phyloP scores from a whole-genome alignment of 92 coral and sea anemone genomes.

The Epizoanthus stellaris region DNA sequence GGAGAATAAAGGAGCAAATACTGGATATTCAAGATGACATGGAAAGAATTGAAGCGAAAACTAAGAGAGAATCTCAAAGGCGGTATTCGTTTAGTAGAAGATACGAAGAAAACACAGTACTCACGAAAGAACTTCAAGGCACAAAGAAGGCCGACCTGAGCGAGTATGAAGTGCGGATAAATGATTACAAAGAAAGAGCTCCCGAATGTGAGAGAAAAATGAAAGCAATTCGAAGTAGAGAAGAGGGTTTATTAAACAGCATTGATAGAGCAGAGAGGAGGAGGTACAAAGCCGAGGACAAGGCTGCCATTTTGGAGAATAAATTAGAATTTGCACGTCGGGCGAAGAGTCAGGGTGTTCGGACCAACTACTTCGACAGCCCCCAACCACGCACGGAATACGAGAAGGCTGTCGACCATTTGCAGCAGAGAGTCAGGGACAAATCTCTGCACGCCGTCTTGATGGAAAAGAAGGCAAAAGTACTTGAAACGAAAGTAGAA shows the following conservation, averaged over 20 bases:
- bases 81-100: constrained; percentile 41
- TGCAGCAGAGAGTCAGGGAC: constrained; percentile 42
- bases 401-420: constrained; percentile 21
- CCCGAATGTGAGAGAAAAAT: constrained; percentile 13
- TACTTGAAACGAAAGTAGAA: constrained; percentile 42
- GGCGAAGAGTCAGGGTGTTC: constrained; percentile 24
- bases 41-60: constrained; percentile 37
- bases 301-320: constrained; percentile 37
- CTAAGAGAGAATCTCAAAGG: constrained; percentile 8
- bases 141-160: constrained; percentile 1
- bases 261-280: constrained; percentile 32
- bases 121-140: constrained; percentile 34
- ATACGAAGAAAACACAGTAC: constrained; percentile 22
- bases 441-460: constrained; percentile 37
- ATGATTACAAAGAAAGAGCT: background rate
- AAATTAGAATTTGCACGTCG: constrained; percentile 38
- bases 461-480: constrained; percentile 47
- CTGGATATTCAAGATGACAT: constrained; percentile 18
- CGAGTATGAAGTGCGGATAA: background rate
- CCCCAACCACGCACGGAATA: constrained; percentile 22
- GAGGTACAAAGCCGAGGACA: constrained; percentile 32
- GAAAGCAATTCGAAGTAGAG: constrained; percentile 18
- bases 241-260: constrained; percentile 10
- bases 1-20: constrained; percentile 1
- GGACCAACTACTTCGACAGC: constrained; percentile 33